These are phyloP conservation scores for Lochmaea crataegi DNA, from an alignment of 2,888 invertebrate species.

Conservation along the genomic window DNA sequence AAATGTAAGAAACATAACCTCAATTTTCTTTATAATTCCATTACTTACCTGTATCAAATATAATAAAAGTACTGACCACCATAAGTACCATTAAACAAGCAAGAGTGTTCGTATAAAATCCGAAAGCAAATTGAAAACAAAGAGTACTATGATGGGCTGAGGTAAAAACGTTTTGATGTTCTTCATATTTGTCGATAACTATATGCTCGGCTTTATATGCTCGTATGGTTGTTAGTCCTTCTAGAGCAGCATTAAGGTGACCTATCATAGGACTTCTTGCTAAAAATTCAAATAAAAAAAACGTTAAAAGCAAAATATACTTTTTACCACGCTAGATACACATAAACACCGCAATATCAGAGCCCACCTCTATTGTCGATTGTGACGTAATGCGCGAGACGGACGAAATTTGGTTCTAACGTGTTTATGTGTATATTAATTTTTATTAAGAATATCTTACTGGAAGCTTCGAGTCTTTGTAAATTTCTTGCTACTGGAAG, in stretches of 20 bases:
- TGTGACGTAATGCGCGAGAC: too few relatives aligned
- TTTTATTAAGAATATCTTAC: conserved; percentile 47
- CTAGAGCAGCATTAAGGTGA: conserved; percentile 60
- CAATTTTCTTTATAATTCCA: background rate
- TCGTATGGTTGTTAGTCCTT: conserved; percentile 62
- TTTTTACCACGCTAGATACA: too few relatives aligned
- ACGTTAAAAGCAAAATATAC: background rate
- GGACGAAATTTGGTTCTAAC: too few relatives aligned
- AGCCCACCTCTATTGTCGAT: too few relatives aligned
- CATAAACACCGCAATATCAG: too few relatives aligned
- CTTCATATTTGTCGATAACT: conserved; percentile 58
- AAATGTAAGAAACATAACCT: background rate
- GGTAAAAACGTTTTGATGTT: conserved; percentile 60
- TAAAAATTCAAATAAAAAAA: conserved; percentile 45
- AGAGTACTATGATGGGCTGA: conserved; percentile 58
- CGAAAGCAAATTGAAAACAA: conserved; percentile 57
- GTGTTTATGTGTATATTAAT: background rate
- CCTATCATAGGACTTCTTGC: conserved; percentile 62
- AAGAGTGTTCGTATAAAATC: conserved; percentile 56
- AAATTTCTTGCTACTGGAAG: conserved; percentile 55
- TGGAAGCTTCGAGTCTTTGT: conserved; percentile 55
- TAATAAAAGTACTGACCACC: conserved; percentile 50
- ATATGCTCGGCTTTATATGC: conserved; percentile 58
- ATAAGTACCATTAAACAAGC: conserved; percentile 51
- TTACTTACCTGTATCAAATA: conserved; percentile 49